These are phyloP conservation scores for Pseudorasbora parva DNA, from an alignment of 2,113 vertebrate genomes.

Conservation along the genomic window DNA sequence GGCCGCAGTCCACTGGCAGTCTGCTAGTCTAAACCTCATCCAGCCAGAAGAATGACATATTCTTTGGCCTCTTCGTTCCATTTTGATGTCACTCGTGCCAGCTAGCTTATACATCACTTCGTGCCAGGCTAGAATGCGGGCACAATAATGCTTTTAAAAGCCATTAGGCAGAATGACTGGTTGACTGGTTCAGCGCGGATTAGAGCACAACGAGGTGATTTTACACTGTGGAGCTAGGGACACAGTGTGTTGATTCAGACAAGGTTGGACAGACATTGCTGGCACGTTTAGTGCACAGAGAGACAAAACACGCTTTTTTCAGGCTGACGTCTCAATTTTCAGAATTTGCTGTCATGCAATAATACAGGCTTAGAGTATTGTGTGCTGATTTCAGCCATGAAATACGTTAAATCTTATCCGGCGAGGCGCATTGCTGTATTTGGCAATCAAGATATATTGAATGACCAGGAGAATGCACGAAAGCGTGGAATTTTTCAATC, in stretches of 20 bases:
- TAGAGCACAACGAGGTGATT: conserved; percentile 35
- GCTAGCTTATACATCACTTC: conserved; percentile 14
- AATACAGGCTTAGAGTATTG: conserved; percentile 1
- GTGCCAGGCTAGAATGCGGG: conserved; percentile 40
- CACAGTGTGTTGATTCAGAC: conserved; percentile 36
- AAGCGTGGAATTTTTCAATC: conserved; percentile 14
- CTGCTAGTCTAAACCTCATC: conserved; percentile 38
- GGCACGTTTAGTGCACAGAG: background rate
- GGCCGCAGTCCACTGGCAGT: conserved; percentile 19
- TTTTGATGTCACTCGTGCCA: conserved; percentile 45
- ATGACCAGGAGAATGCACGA: background rate
- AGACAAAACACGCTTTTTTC: conserved; percentile 8
- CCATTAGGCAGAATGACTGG: conserved; percentile 23
- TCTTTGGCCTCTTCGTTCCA: conserved; percentile 52
- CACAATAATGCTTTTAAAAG: conserved; percentile 42
- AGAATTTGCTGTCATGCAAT: background rate
- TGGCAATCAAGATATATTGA: background rate
- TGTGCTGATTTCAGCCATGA: background rate
- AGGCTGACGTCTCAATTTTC: conserved; percentile 20
- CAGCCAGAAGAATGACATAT: conserved; percentile 57
- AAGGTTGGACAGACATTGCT: conserved; percentile 4
- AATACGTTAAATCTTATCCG: no score
- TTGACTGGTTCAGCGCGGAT: conserved; percentile 22
- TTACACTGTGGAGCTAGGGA: background rate
- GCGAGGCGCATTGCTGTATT: background rate